Evolutionary conservation across 2,113 vertebrate species (phyloP), one percentile per base, ranked within the genome.

Genomic region (Ceyx margarethae): DNA sequence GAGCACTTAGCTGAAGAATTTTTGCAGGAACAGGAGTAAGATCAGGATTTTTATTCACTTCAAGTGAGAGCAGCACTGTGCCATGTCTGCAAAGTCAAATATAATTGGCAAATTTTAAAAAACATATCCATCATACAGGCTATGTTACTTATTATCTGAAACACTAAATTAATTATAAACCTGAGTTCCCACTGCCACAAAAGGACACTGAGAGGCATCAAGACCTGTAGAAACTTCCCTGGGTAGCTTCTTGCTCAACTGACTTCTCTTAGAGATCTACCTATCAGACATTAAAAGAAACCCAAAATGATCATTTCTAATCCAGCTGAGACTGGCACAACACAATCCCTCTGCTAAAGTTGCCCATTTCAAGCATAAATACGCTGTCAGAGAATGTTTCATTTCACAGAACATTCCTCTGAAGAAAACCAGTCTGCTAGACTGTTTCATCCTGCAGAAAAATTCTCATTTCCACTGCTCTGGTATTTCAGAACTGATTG

Each of bases 401-500:
- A 75, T 72, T 91, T 85, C 81, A 54, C 35, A 72, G 73, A 72
- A 64, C 56, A 56, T 75, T 46, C 51, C 50, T 90, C 77, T 3
- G 0, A 66, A 79, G 73, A 90, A 83, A 86, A 58, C 81, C 53
- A 58, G 77, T 15, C 54, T 78, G 54, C 62, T 50, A 42, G 89
- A 87, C 68, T 76, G 90, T 93, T 95, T 75, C 57, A 61, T 79
- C 83, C 66, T 43, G 45, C 40, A 88, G 62, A 78, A 86, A 93
- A 8, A 72, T 91, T 77, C 76, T 89, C 71, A 85, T 94, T 95
- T 92, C 58, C 81, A 54, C 69, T 85, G 35, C 73, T 88, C 48
- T 65, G 90, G 45, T 73, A 72, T 69, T 93, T 91, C 69, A 72
- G 61, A 91, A 68, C 53, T 81, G 87, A 91, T 93, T 92, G 89